Conservation (phyloP, 2,797 vertebrate species). For the Caiman crocodilus region DNA sequence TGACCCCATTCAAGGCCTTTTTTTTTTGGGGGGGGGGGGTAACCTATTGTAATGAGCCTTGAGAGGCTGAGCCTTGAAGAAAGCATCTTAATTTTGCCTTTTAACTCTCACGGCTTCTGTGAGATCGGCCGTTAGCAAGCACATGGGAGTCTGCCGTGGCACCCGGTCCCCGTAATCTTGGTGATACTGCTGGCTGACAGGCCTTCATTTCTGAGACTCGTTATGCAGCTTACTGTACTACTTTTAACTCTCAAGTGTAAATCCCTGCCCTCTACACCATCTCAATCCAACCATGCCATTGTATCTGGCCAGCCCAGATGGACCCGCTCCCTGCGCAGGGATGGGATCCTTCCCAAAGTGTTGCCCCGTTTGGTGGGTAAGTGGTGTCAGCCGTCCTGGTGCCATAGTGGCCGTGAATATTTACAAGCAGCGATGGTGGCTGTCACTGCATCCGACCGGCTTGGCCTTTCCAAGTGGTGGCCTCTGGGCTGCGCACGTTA, state of each 20-base stretch:
- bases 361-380: background rate
- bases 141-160: background rate
- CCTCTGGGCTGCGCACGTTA: background rate
- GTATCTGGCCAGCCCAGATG: background rate
- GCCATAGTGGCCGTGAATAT: background rate
- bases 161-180: background rate
- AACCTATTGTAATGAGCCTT: too few relatives aligned
- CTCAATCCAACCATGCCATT: background rate
- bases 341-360: background rate
- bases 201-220: background rate
- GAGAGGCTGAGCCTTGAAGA: background rate
- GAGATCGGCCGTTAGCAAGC: background rate
- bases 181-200: background rate
- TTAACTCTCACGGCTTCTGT: background rate
- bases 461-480: background rate
- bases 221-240: background rate
- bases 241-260: background rate
- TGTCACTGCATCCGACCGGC: background rate
- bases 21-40: background rate
- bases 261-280: background rate
- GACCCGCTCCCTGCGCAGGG: background rate
- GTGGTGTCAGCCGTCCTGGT: background rate
- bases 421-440: background rate
- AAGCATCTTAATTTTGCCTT: background rate
- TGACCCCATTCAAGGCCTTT: fast-evolving